These are phyloP conservation scores for Gymnorhina tibicen DNA, from an alignment of 2,113 vertebrate species.

Conservation along the genomic window DNA sequence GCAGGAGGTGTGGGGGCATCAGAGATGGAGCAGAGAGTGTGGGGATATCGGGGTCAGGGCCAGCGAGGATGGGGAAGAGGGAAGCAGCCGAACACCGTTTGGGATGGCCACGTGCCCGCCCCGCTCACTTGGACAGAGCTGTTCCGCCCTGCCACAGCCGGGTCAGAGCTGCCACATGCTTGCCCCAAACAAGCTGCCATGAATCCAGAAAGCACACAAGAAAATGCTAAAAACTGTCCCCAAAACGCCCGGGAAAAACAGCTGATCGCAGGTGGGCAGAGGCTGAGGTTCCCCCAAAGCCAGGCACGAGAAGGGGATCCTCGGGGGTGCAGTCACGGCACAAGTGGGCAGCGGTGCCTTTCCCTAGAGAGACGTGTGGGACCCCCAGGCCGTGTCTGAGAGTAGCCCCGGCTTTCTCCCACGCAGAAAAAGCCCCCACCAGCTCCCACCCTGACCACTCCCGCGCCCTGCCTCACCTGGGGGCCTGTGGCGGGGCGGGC, in stretches of 20 bases:
- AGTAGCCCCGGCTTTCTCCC: background rate
- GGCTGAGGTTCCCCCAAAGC: background rate
- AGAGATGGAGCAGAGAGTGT: fast-evolving
- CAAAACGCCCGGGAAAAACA: background rate
- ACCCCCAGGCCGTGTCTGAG: background rate
- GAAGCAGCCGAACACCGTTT: fast-evolving
- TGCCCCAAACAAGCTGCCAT: background rate
- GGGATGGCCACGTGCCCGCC: fast-evolving
- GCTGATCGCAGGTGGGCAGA: background rate
- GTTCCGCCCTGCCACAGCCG: background rate
- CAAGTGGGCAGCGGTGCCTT: background rate
- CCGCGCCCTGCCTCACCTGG: background rate
- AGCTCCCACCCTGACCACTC: fast-evolving
- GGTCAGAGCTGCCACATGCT: background rate
- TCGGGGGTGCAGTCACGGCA: fast-evolving
- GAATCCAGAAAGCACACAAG: background rate
- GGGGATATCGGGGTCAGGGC: background rate
- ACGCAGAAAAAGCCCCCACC: fast-evolving
- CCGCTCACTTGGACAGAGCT: background rate
- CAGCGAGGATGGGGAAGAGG: background rate
- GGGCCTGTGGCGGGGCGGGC: fast-evolving
- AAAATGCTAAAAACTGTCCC: background rate
- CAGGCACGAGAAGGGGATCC: background rate
- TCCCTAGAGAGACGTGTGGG: background rate
- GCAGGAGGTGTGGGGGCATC: background rate